Base-by-base conservation (phyloP, 2,888 invertebrate species). In the Aplocera efformata region DNA sequence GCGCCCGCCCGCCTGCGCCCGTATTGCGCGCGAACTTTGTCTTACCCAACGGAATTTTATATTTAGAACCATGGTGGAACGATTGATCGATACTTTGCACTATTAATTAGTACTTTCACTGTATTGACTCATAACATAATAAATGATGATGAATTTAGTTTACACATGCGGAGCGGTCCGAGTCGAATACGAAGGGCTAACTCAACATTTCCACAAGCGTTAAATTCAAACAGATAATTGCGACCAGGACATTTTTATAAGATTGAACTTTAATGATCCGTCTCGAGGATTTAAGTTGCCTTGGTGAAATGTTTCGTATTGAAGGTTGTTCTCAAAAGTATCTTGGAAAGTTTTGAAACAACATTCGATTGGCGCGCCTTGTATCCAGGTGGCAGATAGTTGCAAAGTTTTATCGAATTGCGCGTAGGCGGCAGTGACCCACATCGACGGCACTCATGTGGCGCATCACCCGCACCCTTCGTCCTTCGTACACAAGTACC, bases 21-120 rank as follows among this genome's bases (percentile, higher is more conserved):
- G 79, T 82, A 80, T 82, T 85, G 86, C 86, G 86, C 86, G 86
- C 85, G 81, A 88, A 88, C 84, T 86, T 86, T 80, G 85, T 84
- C 84, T 85, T 85, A 76, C 81, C 80, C 78, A 69, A 79, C 79
- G 76, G 78, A 80, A 85, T 85, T 88, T 88, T 86, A 88, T 86
- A 86, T 86, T 88, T 85, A 86, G 86, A 84, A 79, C 77, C 84
- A 83, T 82, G 83, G 81, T 82, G 79, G 82, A 85, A 80, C 81
- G 77, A 85, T 82, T 86, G 81, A 86, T 86, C 86, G 77, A 85
- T 86, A 84, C 79, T 84, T 83, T 82, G 80, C 85, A 84, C 83
- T 82, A 81, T 78, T 79, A 79, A 82, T 84, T 84, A 81, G 68
- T 65, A 84, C 82, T 80, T 80, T 81, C 80, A 69, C 77, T 69